Percentiles rank a stretch among this genome's conserved stretches.
Conservation (phyloP, 1,140 invertebrate genomes). For the Papilio xuthus region DNA sequence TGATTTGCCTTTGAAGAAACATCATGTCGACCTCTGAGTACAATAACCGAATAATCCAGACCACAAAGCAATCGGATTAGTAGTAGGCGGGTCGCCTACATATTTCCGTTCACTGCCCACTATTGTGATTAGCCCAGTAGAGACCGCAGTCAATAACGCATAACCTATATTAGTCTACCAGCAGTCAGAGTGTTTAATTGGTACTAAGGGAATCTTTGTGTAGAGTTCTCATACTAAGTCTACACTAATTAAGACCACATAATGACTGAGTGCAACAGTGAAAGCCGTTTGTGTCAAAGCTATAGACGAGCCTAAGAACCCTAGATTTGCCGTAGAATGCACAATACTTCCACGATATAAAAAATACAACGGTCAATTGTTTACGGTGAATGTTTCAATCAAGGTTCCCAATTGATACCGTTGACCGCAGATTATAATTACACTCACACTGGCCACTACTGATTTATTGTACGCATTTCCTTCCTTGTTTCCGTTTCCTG, state of each 20-base stretch:
- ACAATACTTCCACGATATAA: slow-evolving; percentile 11
- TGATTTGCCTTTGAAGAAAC: no score
- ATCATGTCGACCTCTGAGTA: no score
- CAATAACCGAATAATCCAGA: neutral
- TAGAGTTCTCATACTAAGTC: no score
- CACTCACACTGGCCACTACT: slow-evolving; percentile 19
- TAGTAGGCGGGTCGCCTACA: neutral
- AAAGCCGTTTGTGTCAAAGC: neutral
- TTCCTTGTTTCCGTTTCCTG: slow-evolving; percentile 29
- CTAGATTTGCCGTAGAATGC: neutral
- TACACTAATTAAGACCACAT: no score
- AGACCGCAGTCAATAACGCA: neutral
- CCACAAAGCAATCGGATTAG: neutral
- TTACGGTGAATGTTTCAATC: neutral
- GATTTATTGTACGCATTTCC: slow-evolving; percentile 27
- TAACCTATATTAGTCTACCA: neutral
- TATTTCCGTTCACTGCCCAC: slow-evolving; percentile 5
- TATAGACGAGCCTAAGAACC: neutral
- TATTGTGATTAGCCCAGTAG: neutral
- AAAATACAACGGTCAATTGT: slow-evolving; percentile 13
- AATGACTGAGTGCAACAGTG: no score
- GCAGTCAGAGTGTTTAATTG: no score
- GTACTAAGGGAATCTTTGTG: no score
- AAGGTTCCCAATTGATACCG: slow-evolving; percentile 28
- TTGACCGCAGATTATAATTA: slow-evolving; percentile 31